phyloP scores from a whole-genome alignment of 2,797 vertebrate genomes.

The Miichthys miiuy region DNA sequence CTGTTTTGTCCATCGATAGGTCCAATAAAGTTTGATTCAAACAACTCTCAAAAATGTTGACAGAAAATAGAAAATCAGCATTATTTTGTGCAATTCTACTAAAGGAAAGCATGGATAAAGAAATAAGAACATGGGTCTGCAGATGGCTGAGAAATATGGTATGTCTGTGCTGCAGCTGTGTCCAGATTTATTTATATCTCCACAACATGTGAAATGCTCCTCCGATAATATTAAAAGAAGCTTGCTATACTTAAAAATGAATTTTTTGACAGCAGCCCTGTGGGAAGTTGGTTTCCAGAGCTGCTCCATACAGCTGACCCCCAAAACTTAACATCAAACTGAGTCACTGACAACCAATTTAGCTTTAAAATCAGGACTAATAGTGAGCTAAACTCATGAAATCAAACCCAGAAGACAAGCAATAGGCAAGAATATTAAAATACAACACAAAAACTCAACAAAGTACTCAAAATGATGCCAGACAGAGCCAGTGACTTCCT shows the following conservation, averaged over 20 bases:
- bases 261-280: not conserved
- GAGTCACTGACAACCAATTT: not conserved
- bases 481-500: constrained; percentile 53
- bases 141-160: not conserved
- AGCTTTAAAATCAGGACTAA: not conserved
- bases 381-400: not conserved
- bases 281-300: not conserved
- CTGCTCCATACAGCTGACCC: not conserved
- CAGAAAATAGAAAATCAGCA: not conserved
- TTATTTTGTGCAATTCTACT: not conserved
- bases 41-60: not conserved
- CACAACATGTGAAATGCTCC: not conserved
- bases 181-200: not conserved
- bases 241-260: too few species aligned
- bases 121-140: not conserved
- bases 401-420: not conserved
- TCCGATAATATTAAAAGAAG: not conserved
- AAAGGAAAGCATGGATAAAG: not conserved
- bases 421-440: not conserved
- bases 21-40: not conserved
- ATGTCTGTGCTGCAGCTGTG: not conserved
- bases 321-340: not conserved
- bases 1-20: not conserved
- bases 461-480: not conserved
- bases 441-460: not conserved